phyloP scores from a whole-genome alignment of 2,797 vertebrate genomes.

The Sparidentex hasta region DNA sequence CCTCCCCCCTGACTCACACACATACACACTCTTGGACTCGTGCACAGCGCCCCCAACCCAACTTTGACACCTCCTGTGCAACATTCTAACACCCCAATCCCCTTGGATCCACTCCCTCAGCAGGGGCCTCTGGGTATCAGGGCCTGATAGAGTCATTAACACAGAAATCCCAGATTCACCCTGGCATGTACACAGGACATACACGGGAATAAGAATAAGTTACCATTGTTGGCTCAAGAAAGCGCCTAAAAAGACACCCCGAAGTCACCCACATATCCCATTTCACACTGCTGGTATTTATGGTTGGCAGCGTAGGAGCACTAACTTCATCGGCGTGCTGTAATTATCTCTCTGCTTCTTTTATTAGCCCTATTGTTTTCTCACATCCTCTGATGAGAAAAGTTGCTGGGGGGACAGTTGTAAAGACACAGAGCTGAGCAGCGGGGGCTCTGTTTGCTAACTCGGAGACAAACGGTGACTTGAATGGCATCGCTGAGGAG shows the following conservation, averaged over 20 bases:
- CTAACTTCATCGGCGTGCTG: constrained; percentile 53
- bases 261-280: constrained; percentile 59
- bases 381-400: constrained; percentile 75
- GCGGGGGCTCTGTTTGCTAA: constrained; percentile 78
- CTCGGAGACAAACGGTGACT: constrained; percentile 71
- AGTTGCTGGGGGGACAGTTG: constrained; percentile 53
- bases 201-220: constrained; percentile 59
- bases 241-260: constrained; percentile 34
- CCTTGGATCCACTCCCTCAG: constrained; percentile 63
- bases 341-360: constrained; percentile 76
- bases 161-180: constrained; percentile 69
- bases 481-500: constrained; percentile 72
- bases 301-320: constrained; percentile 55
- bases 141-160: constrained; percentile 84
- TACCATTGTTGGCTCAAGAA: constrained; percentile 42
- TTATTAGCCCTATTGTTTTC: constrained; percentile 81
- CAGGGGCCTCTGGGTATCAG: constrained; percentile 69
- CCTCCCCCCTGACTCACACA: constrained; percentile 38
- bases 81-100: constrained; percentile 71
- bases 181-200: constrained; percentile 59
- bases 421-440: constrained; percentile 77
- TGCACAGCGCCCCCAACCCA: constrained; percentile 48
- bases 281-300: constrained; percentile 67
- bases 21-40: constrained; percentile 47
- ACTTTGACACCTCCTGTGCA: constrained; percentile 71